These are phyloP conservation scores for Lagorchestes hirsutus DNA, from an alignment of 2,797 vertebrate species.

Conservation along the genomic window DNA sequence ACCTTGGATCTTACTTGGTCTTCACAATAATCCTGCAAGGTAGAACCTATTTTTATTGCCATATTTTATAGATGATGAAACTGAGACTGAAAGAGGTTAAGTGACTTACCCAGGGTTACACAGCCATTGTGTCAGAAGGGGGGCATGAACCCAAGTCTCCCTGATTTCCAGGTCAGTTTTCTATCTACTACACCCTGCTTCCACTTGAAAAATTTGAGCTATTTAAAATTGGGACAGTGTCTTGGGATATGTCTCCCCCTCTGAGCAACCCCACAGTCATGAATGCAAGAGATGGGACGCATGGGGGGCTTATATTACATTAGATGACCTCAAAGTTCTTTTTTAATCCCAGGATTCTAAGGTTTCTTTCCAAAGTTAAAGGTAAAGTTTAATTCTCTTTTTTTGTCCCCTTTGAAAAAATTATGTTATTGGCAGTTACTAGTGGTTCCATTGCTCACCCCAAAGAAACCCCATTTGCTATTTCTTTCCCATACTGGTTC, in stretches of 20 bases:
- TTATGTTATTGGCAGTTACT: neutral
- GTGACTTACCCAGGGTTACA: too few species aligned
- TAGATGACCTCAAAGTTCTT: neutral
- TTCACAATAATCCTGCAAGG: neutral
- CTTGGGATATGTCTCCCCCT: neutral
- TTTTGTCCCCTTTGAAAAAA: neutral
- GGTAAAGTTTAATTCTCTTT: conserved; percentile 2
- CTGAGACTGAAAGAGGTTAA: too few species aligned
- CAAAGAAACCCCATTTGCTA: neutral
- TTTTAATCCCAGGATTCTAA: neutral
- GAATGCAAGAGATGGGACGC: neutral
- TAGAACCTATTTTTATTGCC: neutral
- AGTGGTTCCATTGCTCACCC: neutral
- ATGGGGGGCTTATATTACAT: neutral
- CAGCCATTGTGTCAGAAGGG: too few species aligned
- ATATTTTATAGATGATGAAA: neutral
- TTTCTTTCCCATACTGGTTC: neutral
- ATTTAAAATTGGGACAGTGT: neutral
- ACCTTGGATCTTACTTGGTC: neutral
- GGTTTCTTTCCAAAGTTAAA: conserved; percentile 25
- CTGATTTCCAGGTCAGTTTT: neutral
- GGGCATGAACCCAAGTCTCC: neutral
- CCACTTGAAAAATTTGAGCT: neutral
- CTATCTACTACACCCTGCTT: neutral
- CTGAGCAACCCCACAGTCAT: neutral